These are phyloP conservation scores for Apoderus coryli DNA, from an alignment of 2,888 invertebrate genomes.

Conservation along the genomic window DNA sequence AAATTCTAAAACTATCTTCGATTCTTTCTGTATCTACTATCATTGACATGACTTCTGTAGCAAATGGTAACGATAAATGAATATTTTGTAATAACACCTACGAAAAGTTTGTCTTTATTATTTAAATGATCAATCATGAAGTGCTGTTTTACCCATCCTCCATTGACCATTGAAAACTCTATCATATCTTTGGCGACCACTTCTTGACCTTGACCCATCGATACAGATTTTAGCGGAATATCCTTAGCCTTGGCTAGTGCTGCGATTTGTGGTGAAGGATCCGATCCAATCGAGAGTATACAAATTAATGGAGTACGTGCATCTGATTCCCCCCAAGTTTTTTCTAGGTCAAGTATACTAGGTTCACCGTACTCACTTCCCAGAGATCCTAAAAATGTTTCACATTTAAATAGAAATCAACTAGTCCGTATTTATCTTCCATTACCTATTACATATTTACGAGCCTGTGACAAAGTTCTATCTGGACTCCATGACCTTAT, in stretches of 20 bases:
- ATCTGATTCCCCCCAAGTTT: slow-evolving; percentile 81
- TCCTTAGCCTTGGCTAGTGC: slow-evolving; percentile 72
- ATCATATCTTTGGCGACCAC: slow-evolving; percentile 33
- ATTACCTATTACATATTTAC: slow-evolving; percentile 72
- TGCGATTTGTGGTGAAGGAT: slow-evolving; percentile 90
- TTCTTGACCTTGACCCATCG: slow-evolving; percentile 97
- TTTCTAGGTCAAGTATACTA: slow-evolving; percentile 80
- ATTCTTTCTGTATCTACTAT: slow-evolving; percentile 73
- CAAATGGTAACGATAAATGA: slow-evolving; percentile 88
- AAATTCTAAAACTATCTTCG: slow-evolving; percentile 64
- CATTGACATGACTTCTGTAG: slow-evolving; percentile 82
- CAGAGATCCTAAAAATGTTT: slow-evolving; percentile 48
- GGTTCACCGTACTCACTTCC: slow-evolving; percentile 84
- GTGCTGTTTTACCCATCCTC: too few species aligned
- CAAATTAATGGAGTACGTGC: slow-evolving; percentile 81
- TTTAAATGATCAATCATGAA: too few species aligned
- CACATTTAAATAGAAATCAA: slow-evolving; percentile 1
- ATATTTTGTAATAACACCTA: slow-evolving; percentile 90
- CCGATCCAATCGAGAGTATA: slow-evolving; percentile 87
- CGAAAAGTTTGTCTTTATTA: too few species aligned
- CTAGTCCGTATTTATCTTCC: background rate
- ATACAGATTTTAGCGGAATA: slow-evolving; percentile 67
- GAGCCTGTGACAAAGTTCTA: slow-evolving; percentile 83
- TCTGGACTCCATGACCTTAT: slow-evolving; percentile 94
- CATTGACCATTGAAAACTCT: slow-evolving; percentile 35